These are phyloP conservation scores for Ectropis crepuscularia DNA, from an alignment of 2,888 invertebrate species.

Conservation along the genomic window DNA sequence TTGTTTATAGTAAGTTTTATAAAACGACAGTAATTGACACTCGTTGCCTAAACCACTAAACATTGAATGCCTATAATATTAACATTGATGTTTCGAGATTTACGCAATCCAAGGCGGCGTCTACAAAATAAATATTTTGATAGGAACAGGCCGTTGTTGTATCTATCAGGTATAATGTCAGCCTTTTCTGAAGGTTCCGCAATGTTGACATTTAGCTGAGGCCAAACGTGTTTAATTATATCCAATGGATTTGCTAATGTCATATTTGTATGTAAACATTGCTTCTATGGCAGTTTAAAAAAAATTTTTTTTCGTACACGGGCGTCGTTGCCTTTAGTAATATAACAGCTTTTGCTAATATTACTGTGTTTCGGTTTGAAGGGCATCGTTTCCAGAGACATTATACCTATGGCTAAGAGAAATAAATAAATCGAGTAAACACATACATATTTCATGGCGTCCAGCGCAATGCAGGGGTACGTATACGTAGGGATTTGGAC, in stretches of 20 bases:
- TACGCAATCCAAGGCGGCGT: constrained; percentile 31
- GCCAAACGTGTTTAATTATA: constrained; percentile 4
- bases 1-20: no score
- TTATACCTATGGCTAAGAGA: no score
- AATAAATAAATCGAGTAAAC: no score
- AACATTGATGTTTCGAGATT: constrained; percentile 27
- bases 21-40: no score
- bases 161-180: constrained; percentile 7
- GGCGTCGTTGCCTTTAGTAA: not conserved
- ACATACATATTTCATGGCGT: no score
- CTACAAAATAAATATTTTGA: constrained; percentile 38
- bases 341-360: no score
- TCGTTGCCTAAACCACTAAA: constrained; percentile 33
- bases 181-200: constrained; percentile 21
- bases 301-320: not conserved
- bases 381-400: no score
- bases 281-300: not conserved
- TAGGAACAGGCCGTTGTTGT: constrained; percentile 15
- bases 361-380: no score
- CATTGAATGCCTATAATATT: constrained; percentile 23
- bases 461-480: no score
- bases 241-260: constrained; percentile 9
- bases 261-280: not conserved
- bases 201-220: constrained; percentile 26
- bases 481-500: no score